Evolutionary conservation across 92 coral and sea anemone genomes (phyloP).

Genomic region (Heteractis magnifica): DNA sequence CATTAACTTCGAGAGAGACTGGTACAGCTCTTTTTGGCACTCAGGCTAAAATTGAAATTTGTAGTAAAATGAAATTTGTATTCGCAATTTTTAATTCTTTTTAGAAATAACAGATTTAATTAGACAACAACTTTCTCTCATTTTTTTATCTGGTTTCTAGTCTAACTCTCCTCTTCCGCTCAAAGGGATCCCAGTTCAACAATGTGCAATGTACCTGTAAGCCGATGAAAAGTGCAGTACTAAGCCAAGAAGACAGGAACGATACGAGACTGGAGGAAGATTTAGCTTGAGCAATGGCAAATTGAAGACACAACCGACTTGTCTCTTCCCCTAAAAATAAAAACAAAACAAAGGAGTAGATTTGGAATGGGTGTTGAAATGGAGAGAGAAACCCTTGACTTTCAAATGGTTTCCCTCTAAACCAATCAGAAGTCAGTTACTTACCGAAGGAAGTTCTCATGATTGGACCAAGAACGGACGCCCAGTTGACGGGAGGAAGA

Average conservation of each 20-base stretch:
- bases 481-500: constrained; percentile 96
- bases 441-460: constrained; percentile 77
- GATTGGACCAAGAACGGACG: constrained; percentile 74
- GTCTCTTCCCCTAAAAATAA: constrained; percentile 58
- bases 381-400: not conserved
- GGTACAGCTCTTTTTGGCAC: constrained; percentile 58
- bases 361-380: not conserved
- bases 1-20: constrained; percentile 55
- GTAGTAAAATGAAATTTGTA: not conserved
- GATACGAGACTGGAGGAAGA: constrained; percentile 72
- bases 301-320: constrained; percentile 58
- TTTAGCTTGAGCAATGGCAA: constrained; percentile 75
- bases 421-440: constrained; percentile 13
- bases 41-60: constrained; percentile 34
- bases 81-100: too few relatives aligned
- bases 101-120: too few relatives aligned
- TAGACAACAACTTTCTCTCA: too few relatives aligned
- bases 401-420: not conserved
- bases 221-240: constrained; percentile 53
- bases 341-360: not conserved
- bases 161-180: too few relatives aligned
- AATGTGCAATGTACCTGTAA: constrained; percentile 46
- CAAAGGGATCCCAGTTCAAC: not conserved
- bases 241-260: constrained; percentile 76
- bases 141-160: too few relatives aligned